A percentile compares a stretch with the other conserved stretches of the same genome.
phyloP scores from a whole-genome alignment of 2,888 invertebrate genomes.

The Julus scanicus region DNA sequence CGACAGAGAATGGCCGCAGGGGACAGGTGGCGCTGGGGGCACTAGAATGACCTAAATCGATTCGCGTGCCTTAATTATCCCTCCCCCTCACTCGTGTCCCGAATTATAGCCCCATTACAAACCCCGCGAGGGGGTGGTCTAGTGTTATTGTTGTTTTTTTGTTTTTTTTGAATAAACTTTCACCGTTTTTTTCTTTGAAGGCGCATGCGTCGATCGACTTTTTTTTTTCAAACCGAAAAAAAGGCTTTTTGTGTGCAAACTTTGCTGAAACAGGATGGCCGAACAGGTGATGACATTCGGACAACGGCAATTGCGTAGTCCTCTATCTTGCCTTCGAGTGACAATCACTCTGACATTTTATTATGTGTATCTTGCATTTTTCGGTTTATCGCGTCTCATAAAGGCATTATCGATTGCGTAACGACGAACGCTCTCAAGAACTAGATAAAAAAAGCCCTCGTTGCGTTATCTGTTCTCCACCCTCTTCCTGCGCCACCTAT shows the following conservation, averaged over 20 bases:
- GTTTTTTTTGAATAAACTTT: not conserved
- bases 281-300: not conserved
- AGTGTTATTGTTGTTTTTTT: not conserved
- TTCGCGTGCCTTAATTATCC: constrained; percentile 14
- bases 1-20: not conserved
- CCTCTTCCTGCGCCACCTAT: constrained; percentile 5
- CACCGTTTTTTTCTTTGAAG: not conserved
- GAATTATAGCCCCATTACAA: constrained; percentile 26
- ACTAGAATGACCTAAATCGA: constrained; percentile 5
- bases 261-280: not conserved
- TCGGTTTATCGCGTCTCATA: constrained; percentile 23
- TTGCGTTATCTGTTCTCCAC: not conserved
- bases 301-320: not conserved
- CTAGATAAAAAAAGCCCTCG: not conserved
- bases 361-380: constrained; percentile 32
- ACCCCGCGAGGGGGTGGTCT: not conserved
- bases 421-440: constrained; percentile 33
- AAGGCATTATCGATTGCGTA: constrained; percentile 38
- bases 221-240: not conserved
- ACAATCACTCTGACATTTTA: constrained; percentile 34
- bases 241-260: not conserved
- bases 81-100: not conserved
- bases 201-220: constrained; percentile 37
- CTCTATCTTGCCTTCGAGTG: constrained; percentile 36
- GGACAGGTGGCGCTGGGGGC: constrained; percentile 34